Evolutionary conservation across 2,888 invertebrate species (phyloP), one percentile per base, ranked within the genome.

Genomic region (Hypsopygia costalis): DNA sequence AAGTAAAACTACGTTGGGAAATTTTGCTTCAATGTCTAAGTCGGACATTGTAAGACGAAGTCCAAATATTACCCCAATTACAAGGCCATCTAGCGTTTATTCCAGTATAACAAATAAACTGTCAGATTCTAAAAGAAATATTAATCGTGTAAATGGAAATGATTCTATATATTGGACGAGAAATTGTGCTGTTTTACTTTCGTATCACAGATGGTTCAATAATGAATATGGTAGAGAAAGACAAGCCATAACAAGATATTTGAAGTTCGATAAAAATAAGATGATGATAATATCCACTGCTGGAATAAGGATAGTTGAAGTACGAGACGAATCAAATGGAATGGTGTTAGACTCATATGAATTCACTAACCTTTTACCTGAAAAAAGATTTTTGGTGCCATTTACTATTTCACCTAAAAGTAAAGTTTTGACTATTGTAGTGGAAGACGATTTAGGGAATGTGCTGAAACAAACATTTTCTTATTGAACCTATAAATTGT

Each of bases 401-500:
- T 88, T 89, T 65, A 89, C 89, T 25, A 83, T 86, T 62, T 80
- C 88, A 36, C 80, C 78, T 37, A 83, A 80, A 69, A 81, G 76
- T 41, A 85, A 79, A 74, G 83, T 82, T 45, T 69, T 91, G 40
- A 90, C 90, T 33, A 89, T 94, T 57, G 90, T 93, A 40, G 92
- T 92, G 30, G 92, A 93, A 74, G 93, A 94, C 58, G 91, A 92
- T 49, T 71, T 90, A 50, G 94, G 94, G 53, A 92, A 92, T 66
- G 90, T 93, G 50, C 77, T 94, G 44, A 93, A 93, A 75, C 90
- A 91, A 66, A 89, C 90, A 54, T 88, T 91, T 75, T 89, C 91
- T 5, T 89, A 90, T 68, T 89, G 69, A 69, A 54, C 36, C 16
- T 43, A 40, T 38, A 42, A 21, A 35, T 22, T 38, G 36, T 40